phyloP scores from a whole-genome alignment of 2,888 invertebrate species.

The Acleris emargana region DNA sequence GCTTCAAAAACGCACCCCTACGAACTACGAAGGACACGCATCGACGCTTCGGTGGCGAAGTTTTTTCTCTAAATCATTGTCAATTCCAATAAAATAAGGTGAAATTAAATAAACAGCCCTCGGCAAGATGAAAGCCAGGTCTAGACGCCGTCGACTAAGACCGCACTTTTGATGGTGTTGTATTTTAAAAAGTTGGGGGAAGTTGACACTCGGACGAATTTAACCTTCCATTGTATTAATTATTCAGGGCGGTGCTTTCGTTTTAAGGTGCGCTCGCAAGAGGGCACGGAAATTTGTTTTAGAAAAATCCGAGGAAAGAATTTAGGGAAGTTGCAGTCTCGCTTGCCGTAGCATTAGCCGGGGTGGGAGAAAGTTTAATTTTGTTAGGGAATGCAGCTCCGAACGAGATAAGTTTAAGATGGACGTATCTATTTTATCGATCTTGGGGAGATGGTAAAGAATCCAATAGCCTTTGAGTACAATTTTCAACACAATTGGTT shows the following conservation, averaged over 20 bases:
- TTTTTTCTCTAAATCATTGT: constrained; percentile 77
- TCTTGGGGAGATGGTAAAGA: constrained; percentile 38
- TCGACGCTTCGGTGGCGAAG: constrained; percentile 54
- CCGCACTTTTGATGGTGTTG: constrained; percentile 80
- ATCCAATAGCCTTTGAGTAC: too few species aligned
- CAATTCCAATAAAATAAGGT: constrained; percentile 77
- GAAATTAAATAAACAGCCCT: constrained; percentile 81
- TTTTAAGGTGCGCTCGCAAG: constrained; percentile 76
- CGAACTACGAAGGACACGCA: constrained; percentile 50
- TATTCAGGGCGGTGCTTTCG: constrained; percentile 79
- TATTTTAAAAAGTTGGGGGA: constrained; percentile 80
- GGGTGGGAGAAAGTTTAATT: constrained; percentile 73
- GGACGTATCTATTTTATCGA: constrained; percentile 62
- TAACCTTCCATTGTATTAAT: constrained; percentile 83
- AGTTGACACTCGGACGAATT: constrained; percentile 82
- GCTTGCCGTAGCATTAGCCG: constrained; percentile 60
- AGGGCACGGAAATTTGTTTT: constrained; percentile 78
- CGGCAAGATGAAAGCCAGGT: constrained; percentile 72
- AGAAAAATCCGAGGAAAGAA: constrained; percentile 67
- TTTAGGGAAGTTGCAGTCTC: constrained; percentile 72
- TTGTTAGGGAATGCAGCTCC: constrained; percentile 75
- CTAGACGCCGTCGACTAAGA: constrained; percentile 69
- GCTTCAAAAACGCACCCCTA: constrained; percentile 66
- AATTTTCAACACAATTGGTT: not conserved
- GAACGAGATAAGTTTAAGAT: constrained; percentile 68